A percentile compares a stretch with the other conserved stretches of the same genome.
These are phyloP conservation scores for Pentalonia nigronervosa DNA, from an alignment of 1,140 invertebrate genomes.

Conservation along the genomic window DNA sequence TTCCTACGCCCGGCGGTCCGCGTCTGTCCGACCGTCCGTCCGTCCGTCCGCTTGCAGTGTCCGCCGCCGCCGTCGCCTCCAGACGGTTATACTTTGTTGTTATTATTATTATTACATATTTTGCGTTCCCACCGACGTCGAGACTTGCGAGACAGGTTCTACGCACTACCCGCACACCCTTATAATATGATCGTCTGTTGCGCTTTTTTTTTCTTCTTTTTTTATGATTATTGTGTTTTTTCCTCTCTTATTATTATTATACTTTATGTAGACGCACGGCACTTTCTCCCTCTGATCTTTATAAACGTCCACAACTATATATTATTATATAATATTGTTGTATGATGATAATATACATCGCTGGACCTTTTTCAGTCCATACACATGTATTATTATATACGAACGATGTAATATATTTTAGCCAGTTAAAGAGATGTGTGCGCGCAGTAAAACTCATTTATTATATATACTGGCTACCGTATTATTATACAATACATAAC, in stretches of 20 bases:
- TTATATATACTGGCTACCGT: neutral
- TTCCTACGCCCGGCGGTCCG: constrained; percentile 42
- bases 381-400: neutral
- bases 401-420: neutral
- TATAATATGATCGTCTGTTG: constrained; percentile 20
- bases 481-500: neutral
- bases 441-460: neutral
- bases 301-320: constrained; percentile 20
- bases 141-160: constrained; percentile 27
- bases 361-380: neutral
- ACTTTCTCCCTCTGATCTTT: constrained; percentile 30
- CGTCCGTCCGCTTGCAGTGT: neutral
- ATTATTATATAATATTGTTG: neutral
- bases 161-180: constrained; percentile 2
- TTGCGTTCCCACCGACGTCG: constrained; percentile 21
- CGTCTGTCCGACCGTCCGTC: constrained; percentile 27
- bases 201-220: neutral
- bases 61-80: constrained; percentile 19
- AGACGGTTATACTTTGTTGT: constrained; percentile 31
- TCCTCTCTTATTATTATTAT: neutral
- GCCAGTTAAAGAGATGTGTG: neutral
- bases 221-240: constrained; percentile 11
- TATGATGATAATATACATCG: neutral
- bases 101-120: constrained; percentile 31
- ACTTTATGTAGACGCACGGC: neutral